Base-by-base conservation (phyloP, 1,140 invertebrate species). In the Zaprionus camerounensis region DNA sequence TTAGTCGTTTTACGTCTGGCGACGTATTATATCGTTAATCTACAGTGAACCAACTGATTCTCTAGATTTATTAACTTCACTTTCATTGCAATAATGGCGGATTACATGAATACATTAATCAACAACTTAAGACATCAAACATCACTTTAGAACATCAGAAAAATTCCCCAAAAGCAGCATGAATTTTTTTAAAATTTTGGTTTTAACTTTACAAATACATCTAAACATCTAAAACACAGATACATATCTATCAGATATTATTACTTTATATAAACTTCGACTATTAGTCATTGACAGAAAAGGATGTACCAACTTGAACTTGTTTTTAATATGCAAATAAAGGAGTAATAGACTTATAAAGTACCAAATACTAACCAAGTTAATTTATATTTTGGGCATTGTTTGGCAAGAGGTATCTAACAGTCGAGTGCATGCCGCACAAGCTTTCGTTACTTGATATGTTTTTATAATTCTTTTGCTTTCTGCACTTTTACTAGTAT, bases 81-180 rank as follows among this genome's bases (percentile, higher is more conserved):
- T 13, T 22, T 22, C 12, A 51, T 51, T 51, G 11, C 3, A 51
- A 22, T 51, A 12, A 55, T 22, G 53, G 2, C 31, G 28, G 15
- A 5, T 28, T 28, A 56, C 66, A 63, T 63, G 56, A 57, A 74
- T 22, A 36, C 71, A 70, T 74, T 70, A 57, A 74, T 74, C 71
- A 74, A 49, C 24, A 26, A 46, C 64, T 68, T 55, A 44, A 53
- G 41, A 11, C 34, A 58, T 28, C 28, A 55, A 22, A 7, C 28
- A 11, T 7, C 17, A 51, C 20, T 41, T 31, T 11, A 41, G 11
- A 68, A 34, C 53, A n/a, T 51, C 11, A 4, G 7, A 56, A 65
- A 41, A 24, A 22, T 0, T 13, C n/a, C 6, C 3, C 9, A 46
- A 41, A 34, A 5, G 0, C 26, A 34, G 22, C 4, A 31, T 13